Evolutionary conservation across 1,140 invertebrate genomes (phyloP).

Genomic region (Leptinotarsa lineolata): DNA sequence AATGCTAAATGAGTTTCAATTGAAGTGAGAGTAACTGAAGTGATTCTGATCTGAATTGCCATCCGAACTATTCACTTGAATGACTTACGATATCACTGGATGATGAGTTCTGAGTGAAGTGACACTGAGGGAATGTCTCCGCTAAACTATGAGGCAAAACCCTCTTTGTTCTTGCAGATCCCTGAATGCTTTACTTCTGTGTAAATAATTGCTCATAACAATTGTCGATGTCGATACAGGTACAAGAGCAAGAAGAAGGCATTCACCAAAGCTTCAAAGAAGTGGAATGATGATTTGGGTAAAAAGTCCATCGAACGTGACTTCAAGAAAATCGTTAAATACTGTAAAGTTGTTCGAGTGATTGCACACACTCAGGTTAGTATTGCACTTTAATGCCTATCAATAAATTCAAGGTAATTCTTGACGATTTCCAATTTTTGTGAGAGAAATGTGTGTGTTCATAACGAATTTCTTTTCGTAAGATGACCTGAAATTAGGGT

Average conservation of each 20-base stretch:
- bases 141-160: constrained; percentile 65
- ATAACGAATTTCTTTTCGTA: no score
- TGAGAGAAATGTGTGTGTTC: no score
- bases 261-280: constrained; percentile 97
- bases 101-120: constrained; percentile 38
- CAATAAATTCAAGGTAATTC: background rate
- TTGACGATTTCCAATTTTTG: no score
- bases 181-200: background rate
- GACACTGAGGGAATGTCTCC: constrained; percentile 62
- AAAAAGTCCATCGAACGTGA: constrained; percentile 97
- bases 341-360: constrained; percentile 95
- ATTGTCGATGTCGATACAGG: constrained; percentile 64
- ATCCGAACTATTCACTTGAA: constrained; percentile 39
- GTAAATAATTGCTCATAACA: constrained; percentile 39
- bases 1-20: no score
- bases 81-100: constrained; percentile 16
- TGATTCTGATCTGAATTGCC: no score
- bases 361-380: constrained; percentile 96
- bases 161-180: constrained; percentile 58
- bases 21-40: no score
- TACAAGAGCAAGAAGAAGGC: constrained; percentile 99
- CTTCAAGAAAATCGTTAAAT: constrained; percentile 96
- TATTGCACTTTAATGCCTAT: constrained; percentile 20
- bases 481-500: no score
- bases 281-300: constrained; percentile 96